These are phyloP conservation scores for Tachina lurida DNA, from an alignment of 2,888 invertebrate species.

Conservation along the genomic window DNA sequence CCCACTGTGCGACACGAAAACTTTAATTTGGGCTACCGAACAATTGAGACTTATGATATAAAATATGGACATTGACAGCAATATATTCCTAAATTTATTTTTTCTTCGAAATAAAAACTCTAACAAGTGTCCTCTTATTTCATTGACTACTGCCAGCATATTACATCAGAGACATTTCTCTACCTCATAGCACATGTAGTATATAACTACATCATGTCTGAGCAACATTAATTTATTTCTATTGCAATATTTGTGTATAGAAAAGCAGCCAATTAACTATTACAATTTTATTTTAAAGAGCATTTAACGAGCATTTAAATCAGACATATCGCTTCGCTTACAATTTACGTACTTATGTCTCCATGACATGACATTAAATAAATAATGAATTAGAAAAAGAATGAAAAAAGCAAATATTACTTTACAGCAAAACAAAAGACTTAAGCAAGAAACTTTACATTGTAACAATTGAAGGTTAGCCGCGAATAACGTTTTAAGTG, in stretches of 20 bases:
- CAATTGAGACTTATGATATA: no score
- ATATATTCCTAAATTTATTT: no score
- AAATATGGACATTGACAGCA: no score
- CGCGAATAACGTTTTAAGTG: no score
- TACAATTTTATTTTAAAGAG: not conserved
- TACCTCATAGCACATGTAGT: not conserved
- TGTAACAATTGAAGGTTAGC: no score
- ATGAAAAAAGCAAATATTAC: not conserved
- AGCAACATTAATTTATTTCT: slow-evolving; percentile 5
- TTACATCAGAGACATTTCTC: not conserved
- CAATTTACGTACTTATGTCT: slow-evolving; percentile 10
- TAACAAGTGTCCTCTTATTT: not conserved
- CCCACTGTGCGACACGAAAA: no score
- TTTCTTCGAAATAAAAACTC: not conserved
- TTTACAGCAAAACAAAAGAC: slow-evolving; percentile 28
- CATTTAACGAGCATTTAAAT: slow-evolving; percentile 29
- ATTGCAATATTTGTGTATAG: not conserved
- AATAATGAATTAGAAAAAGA: slow-evolving; percentile 20
- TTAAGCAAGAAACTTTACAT: slow-evolving; percentile 13
- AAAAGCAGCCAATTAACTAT: slow-evolving; percentile 30
- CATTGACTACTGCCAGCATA: not conserved
- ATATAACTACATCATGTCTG: not conserved
- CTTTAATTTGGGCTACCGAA: no score
- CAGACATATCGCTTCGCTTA: slow-evolving; percentile 15
- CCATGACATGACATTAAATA: slow-evolving; percentile 47